phyloP scores from a whole-genome alignment of 2,113 vertebrate species.

The Stegastes partitus region DNA sequence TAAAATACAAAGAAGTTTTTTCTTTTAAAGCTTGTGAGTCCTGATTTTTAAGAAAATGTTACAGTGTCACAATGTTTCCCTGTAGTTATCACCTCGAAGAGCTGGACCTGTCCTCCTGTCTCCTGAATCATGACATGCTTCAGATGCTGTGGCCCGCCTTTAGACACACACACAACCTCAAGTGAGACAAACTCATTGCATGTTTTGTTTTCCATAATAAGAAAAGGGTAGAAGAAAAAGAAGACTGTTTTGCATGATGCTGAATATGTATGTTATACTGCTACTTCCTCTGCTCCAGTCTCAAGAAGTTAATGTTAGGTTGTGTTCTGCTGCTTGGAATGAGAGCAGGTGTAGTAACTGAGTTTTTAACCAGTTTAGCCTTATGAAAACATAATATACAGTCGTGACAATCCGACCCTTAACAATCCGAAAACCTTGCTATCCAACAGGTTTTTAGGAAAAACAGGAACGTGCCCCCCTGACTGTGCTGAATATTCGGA shows the following conservation, averaged over 20 bases:
- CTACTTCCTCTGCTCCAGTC: background rate
- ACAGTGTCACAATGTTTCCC: background rate
- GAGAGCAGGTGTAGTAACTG: too few species aligned
- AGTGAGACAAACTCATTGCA: slow-evolving; percentile 84
- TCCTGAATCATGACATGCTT: slow-evolving; percentile 87
- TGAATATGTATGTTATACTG: background rate
- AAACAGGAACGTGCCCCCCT: too few species aligned
- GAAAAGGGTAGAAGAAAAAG: background rate
- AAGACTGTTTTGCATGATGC: background rate
- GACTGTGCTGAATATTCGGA: too few species aligned
- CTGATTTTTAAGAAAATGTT: background rate
- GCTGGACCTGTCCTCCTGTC: slow-evolving; percentile 92
- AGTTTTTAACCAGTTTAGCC: too few species aligned
- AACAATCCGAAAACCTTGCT: too few species aligned
- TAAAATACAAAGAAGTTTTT: too few species aligned
- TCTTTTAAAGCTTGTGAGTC: background rate
- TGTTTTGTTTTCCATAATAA: slow-evolving; percentile 1
- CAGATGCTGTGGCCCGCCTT: slow-evolving; percentile 88
- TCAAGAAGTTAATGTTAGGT: too few species aligned
- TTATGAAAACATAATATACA: too few species aligned
- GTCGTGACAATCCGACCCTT: too few species aligned
- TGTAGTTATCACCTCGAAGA: slow-evolving; percentile 84
- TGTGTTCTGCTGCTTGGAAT: too few species aligned
- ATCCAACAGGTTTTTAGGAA: too few species aligned
- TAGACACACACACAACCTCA: slow-evolving; percentile 87